A percentile compares a stretch with the other conserved stretches of the same genome.
These are phyloP conservation scores for Halcyon smyrnensis DNA, from an alignment of 2,797 vertebrate species.

Conservation along the genomic window DNA sequence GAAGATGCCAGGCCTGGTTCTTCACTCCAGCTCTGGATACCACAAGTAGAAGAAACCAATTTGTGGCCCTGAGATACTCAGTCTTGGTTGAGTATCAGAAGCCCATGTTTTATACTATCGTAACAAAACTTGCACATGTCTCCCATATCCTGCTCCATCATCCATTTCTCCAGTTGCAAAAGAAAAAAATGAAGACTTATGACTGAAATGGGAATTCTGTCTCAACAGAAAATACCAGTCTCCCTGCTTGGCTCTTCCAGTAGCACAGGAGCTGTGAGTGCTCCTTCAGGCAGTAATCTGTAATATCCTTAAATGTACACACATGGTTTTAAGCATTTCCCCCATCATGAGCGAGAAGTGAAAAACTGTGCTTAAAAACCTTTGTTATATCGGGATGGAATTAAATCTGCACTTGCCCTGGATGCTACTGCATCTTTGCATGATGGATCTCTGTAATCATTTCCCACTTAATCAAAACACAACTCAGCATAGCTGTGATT, in stretches of 20 bases:
- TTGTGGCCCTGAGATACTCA: background rate
- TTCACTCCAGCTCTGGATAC: background rate
- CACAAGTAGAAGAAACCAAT: background rate
- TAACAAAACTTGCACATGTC: background rate
- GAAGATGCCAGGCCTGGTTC: background rate
- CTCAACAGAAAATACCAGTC: background rate
- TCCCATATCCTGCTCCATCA: background rate
- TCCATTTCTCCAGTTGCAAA: background rate
- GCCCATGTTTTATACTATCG: background rate
- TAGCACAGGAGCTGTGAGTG: background rate
- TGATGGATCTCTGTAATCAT: constrained; percentile 28
- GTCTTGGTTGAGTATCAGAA: background rate
- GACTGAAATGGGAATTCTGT: background rate
- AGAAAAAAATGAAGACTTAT: background rate
- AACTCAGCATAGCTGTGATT: constrained; percentile 32
- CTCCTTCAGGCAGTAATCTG: background rate
- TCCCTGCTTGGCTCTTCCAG: background rate
- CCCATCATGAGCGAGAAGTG: background rate
- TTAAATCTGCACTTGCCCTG: background rate
- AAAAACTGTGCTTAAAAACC: background rate
- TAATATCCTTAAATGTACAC: background rate
- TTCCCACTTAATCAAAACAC: constrained; percentile 53
- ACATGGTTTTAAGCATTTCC: background rate
- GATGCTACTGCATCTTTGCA: background rate
- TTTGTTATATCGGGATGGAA: background rate